Base-by-base conservation (phyloP, 2,888 invertebrate genomes). In the Cosmorhoe ocellata region DNA sequence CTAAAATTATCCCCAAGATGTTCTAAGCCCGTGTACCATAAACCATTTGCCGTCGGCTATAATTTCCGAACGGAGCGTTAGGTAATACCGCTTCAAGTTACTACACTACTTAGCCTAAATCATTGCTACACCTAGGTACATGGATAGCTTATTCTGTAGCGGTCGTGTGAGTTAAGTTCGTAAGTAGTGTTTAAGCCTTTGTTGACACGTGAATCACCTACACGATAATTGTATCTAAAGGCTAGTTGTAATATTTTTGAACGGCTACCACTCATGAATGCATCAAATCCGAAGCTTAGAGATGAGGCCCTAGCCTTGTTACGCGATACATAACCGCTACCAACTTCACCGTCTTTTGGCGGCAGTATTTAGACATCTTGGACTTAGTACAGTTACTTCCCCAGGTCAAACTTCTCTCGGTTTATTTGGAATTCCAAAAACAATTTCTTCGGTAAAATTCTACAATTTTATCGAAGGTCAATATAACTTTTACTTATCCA, bases 81-180 rank as follows among this genome's bases (percentile, higher is more conserved):
- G 32, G 33, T 52, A 48, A 48, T 47, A 31, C 46, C 24, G 39
- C 44, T 47, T 28, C 11, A 37, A 48, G 44, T 49, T 41, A 44
- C 44, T 46, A 46, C 37, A 24, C 40, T 32, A 40, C 48, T 48
- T 48, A 48, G 39, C 24, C 48, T 47, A 38, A 38, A 46, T 24
- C 14, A 10, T n/a, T 40, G 33, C 14, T 37, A 26, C 26, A 37
- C 12, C n/a, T 37, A n/a, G n/a, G n/a, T n/a, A 38, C 32, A 31
- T 52, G 30, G 30, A 33, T 48, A 44, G 43, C 44, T 48, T 47
- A 52, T 42, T 43, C 33, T 39, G 27, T n/a, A n/a, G n/a, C 33
- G 26, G 38, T 34, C 39, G 39, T 13, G 44, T 36, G 40, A 24
- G 34, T 41, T 37, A 45, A 51, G 36, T 53, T 40, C 22, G 7